These are phyloP conservation scores for Acestrorhynchus altus DNA, from an alignment of 2,797 vertebrate genomes.

Conservation along the genomic window DNA sequence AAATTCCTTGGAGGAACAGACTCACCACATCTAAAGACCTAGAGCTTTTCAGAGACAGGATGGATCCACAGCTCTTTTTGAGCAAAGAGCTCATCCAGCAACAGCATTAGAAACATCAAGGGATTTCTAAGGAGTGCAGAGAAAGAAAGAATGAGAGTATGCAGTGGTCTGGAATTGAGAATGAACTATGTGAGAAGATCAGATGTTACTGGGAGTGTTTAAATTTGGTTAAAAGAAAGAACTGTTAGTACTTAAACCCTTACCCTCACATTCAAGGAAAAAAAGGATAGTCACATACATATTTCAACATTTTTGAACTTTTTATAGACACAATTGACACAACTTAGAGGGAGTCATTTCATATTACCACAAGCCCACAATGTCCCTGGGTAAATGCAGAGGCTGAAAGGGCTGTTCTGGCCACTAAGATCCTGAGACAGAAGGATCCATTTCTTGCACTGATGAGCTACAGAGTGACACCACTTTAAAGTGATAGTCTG, in stretches of 20 bases:
- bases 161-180: background rate
- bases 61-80: background rate
- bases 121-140: background rate
- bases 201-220: background rate
- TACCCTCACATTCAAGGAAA: no score
- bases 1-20: background rate
- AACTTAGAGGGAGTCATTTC: background rate
- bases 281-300: no score
- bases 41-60: background rate
- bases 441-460: background rate
- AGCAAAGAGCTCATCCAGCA: background rate
- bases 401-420: background rate
- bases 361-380: background rate
- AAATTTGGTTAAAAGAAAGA: no score
- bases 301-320: background rate
- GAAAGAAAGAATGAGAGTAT: background rate
- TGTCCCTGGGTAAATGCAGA: background rate
- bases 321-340: background rate
- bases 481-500: no score
- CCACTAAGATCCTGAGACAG: background rate
- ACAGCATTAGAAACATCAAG: background rate
- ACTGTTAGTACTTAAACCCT: no score
- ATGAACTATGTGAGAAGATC: background rate
- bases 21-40: slow-evolving; percentile 2
- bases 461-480: background rate